phyloP scores from a whole-genome alignment of 2,797 vertebrate genomes.

The Ctenopoma kingsleyae region DNA sequence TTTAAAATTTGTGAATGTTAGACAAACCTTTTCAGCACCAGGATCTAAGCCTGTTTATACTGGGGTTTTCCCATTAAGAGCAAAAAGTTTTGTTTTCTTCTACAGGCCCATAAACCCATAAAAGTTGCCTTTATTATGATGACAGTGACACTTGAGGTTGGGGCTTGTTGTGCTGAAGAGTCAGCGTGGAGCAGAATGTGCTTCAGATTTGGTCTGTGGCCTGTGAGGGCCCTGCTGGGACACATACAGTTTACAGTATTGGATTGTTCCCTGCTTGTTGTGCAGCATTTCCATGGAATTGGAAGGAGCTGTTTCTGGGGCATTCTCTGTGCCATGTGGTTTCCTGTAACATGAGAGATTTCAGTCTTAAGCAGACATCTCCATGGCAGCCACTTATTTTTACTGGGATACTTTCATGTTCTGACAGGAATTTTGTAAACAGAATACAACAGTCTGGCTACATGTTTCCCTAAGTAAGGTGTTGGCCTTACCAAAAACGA shows the following conservation, averaged over 20 bases:
- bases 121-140: constrained; percentile 24
- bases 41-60: background rate
- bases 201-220: constrained; percentile 36
- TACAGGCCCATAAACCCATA: constrained; percentile 8
- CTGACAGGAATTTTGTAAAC: constrained; percentile 28
- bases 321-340: constrained; percentile 24
- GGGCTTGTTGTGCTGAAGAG: constrained; percentile 44
- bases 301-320: constrained; percentile 47
- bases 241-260: constrained; percentile 17
- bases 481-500: constrained; percentile 10
- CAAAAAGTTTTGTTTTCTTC: constrained; percentile 22
- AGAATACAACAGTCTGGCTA: background rate
- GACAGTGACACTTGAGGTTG: constrained; percentile 34
- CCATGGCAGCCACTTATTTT: constrained; percentile 57
- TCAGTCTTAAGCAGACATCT: constrained; percentile 46
- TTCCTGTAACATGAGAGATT: constrained; percentile 58
- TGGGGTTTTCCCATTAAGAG: constrained; percentile 19
- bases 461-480: background rate
- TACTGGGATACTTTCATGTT: constrained; percentile 48
- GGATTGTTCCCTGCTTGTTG: constrained; percentile 33
- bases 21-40: constrained; percentile 2
- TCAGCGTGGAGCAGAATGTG: constrained; percentile 5
- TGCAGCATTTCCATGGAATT: constrained; percentile 67
- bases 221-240: constrained; percentile 24
- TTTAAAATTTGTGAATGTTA: background rate